Evolutionary conservation across 2,113 vertebrate species (phyloP).

Genomic region (Corydoras sp.): DNA sequence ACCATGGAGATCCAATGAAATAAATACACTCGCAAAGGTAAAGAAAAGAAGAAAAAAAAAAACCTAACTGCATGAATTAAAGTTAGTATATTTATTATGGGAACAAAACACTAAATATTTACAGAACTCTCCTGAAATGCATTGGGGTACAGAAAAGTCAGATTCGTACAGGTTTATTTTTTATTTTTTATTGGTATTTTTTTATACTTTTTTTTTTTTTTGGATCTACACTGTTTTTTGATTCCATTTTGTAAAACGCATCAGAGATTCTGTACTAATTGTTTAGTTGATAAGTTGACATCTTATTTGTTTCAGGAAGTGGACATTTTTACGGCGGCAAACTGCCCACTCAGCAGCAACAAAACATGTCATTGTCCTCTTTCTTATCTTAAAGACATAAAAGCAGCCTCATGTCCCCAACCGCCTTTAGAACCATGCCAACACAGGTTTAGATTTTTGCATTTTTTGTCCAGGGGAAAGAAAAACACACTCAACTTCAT

Average conservation of each 20-base stretch:
- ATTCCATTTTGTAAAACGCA: slow-evolving; percentile 50
- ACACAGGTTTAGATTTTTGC: slow-evolving; percentile 41
- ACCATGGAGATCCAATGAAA: background rate
- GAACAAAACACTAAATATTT: slow-evolving; percentile 56
- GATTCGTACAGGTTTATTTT: slow-evolving; percentile 45
- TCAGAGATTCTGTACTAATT: background rate
- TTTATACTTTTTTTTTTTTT: slow-evolving; percentile 30
- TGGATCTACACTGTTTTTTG: slow-evolving; percentile 32
- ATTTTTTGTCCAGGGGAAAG: slow-evolving; percentile 38
- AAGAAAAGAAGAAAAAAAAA: slow-evolving; percentile 26
- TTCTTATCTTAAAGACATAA: background rate
- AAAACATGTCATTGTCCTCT: slow-evolving; percentile 49
- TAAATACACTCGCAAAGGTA: slow-evolving; percentile 67
- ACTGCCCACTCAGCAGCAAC: slow-evolving; percentile 50
- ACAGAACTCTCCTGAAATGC: slow-evolving; percentile 69
- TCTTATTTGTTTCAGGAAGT: slow-evolving; percentile 30
- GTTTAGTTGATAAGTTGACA: too few relatives aligned
- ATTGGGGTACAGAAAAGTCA: slow-evolving; percentile 62
- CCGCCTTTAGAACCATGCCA: slow-evolving; percentile 39
- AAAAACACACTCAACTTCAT: slow-evolving; percentile 51
- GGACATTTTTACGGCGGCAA: too few relatives aligned
- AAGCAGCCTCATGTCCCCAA: background rate
- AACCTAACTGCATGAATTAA: slow-evolving; percentile 49
- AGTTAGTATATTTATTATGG: slow-evolving; percentile 53
- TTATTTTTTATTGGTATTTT: slow-evolving; percentile 20